A percentile compares a stretch with the other conserved stretches of the same genome.
phyloP scores from a whole-genome alignment of 1,140 invertebrate species.

The Pygmarrhopalites habei region DNA sequence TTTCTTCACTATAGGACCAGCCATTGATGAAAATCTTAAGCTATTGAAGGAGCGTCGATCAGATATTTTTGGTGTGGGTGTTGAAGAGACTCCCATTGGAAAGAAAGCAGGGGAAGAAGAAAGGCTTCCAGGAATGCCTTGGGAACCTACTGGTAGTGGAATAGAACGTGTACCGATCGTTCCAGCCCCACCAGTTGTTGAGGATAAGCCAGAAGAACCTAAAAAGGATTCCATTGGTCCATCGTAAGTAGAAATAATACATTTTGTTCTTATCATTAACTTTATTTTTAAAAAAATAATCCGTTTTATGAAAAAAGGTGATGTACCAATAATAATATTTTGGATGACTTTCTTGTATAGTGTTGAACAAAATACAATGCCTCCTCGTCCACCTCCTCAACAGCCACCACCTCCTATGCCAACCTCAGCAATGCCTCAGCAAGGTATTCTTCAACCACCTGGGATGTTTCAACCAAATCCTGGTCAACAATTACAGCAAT shows the following conservation, averaged over 20 bases:
- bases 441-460: conserved; percentile 50
- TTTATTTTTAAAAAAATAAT: conserved; percentile 4
- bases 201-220: conserved; percentile 22
- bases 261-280: background rate
- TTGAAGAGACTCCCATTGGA: conserved; percentile 97
- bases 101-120: conserved; percentile 95
- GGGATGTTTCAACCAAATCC: conserved; percentile 44
- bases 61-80: conserved; percentile 98
- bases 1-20: conserved; percentile 53
- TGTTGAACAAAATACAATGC: too few relatives aligned
- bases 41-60: conserved; percentile 95
- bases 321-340: too few relatives aligned
- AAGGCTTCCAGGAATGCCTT: conserved; percentile 60
- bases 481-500: conserved; percentile 33
- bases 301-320: too few relatives aligned
- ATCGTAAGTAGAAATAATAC: conserved; percentile 17
- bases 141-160: conserved; percentile 25
- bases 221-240: conserved; percentile 37
- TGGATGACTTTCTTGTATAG: too few relatives aligned
- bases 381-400: too few relatives aligned
- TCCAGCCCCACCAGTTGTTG: conserved; percentile 12
- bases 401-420: background rate
- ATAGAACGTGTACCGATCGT: background rate
- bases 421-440: background rate
- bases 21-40: conserved; percentile 92